Conservation (phyloP, 1,140 invertebrate species). For the Neoseiulus cucumeris region DNA sequence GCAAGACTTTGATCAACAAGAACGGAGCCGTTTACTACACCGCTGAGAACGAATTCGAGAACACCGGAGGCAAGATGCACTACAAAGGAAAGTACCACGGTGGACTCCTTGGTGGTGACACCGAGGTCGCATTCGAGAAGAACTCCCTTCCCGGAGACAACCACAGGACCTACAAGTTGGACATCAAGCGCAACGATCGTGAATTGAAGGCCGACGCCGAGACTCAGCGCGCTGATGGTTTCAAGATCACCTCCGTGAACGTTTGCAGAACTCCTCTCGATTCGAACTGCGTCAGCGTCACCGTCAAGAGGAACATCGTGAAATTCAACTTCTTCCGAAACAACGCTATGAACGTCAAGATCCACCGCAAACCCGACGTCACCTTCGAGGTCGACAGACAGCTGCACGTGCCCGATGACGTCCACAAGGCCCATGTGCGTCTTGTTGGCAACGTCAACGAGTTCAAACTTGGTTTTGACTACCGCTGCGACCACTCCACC, state of each 20-base stretch:
- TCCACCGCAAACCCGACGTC: conserved; percentile 4
- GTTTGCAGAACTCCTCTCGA: background rate
- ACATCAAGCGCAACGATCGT: background rate
- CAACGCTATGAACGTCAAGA: background rate
- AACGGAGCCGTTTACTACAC: background rate
- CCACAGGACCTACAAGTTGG: background rate
- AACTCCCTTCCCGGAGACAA: background rate
- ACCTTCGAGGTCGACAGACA: background rate
- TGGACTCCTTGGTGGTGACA: background rate
- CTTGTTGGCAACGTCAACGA: background rate
- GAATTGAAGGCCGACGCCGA: background rate
- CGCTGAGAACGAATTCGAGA: background rate
- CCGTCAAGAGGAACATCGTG: background rate
- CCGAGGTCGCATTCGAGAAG: background rate
- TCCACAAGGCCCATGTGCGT: background rate
- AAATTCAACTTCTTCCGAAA: background rate
- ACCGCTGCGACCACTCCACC: background rate
- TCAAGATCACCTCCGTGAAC: conserved; percentile 7
- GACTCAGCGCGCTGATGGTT: background rate
- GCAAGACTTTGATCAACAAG: background rate
- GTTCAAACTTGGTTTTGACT: background rate
- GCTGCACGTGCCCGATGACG: background rate
- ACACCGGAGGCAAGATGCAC: background rate
- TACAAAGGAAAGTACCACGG: background rate
- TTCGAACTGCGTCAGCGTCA: background rate